These are phyloP conservation scores for Bufo gargarizans DNA, from an alignment of 2,113 vertebrate genomes.

Conservation along the genomic window DNA sequence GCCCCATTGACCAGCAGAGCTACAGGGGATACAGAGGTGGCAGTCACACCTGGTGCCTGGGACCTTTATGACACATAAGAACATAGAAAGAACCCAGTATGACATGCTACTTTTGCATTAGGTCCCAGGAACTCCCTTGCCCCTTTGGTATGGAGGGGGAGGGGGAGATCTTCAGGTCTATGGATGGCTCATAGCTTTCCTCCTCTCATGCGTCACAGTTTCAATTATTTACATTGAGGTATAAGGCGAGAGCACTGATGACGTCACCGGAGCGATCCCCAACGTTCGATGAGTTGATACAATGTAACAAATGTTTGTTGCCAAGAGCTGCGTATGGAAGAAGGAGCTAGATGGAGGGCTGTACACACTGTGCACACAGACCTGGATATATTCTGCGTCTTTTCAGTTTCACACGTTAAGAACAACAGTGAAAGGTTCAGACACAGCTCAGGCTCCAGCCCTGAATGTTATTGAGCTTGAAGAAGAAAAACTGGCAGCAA, in stretches of 20 bases:
- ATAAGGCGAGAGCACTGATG: background rate
- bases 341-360: background rate
- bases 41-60: too few relatives aligned
- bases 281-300: background rate
- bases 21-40: too few relatives aligned
- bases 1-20: too few relatives aligned
- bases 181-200: background rate
- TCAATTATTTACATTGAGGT: background rate
- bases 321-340: background rate
- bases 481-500: slow-evolving; percentile 34
- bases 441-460: slow-evolving; percentile 58
- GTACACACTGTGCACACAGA: background rate
- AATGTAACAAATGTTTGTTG: background rate
- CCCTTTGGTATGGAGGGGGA: too few relatives aligned
- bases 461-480: slow-evolving; percentile 48
- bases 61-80: too few relatives aligned
- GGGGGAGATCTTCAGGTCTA: background rate
- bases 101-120: too few relatives aligned
- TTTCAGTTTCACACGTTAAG: slow-evolving; percentile 16
- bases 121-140: too few relatives aligned
- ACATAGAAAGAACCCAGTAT: too few relatives aligned
- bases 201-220: background rate
- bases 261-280: background rate
- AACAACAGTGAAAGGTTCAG: slow-evolving; percentile 58
- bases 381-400: background rate